These are phyloP conservation scores for Oreotrochilus melanogaster DNA, from an alignment of 2,113 vertebrate genomes.

Conservation along the genomic window DNA sequence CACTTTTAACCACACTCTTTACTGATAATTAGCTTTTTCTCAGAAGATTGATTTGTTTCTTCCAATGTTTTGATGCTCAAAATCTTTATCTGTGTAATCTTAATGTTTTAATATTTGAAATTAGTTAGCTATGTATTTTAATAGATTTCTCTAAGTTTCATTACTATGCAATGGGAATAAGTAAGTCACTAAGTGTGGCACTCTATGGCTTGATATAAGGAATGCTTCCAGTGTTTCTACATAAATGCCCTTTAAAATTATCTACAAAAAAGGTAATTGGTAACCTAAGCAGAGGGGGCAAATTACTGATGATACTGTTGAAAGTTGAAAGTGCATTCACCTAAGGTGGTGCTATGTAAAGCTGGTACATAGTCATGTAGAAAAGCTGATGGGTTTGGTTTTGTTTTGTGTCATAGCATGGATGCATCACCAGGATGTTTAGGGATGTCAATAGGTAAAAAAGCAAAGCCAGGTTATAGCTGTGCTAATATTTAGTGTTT, in stretches of 20 bases:
- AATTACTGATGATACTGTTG: not conserved
- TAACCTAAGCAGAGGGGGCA: not conserved
- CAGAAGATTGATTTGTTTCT: conserved; percentile 3
- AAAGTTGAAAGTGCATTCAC: not conserved
- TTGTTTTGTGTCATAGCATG: not conserved
- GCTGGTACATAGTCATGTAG: rapidly evolving
- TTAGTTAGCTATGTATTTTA: not conserved
- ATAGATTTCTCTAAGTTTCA: conserved; percentile 5
- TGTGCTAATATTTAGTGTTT: too few species aligned
- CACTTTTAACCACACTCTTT: not conserved
- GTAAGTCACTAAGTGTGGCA: not conserved
- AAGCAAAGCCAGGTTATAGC: not conserved
- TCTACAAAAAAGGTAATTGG: not conserved
- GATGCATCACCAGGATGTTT: not conserved
- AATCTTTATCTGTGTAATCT: not conserved
- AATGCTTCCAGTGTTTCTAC: not conserved
- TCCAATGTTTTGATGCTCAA: not conserved
- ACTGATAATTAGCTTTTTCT: conserved; percentile 44
- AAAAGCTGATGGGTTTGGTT: not conserved
- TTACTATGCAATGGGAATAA: not conserved
- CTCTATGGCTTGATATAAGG: not conserved
- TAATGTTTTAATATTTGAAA: not conserved
- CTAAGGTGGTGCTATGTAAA: rapidly evolving
- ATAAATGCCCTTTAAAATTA: not conserved
- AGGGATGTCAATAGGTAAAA: not conserved